Evolutionary conservation across 2,797 vertebrate genomes (phyloP).

Genomic region (Rhynchonycteris naso): DNA sequence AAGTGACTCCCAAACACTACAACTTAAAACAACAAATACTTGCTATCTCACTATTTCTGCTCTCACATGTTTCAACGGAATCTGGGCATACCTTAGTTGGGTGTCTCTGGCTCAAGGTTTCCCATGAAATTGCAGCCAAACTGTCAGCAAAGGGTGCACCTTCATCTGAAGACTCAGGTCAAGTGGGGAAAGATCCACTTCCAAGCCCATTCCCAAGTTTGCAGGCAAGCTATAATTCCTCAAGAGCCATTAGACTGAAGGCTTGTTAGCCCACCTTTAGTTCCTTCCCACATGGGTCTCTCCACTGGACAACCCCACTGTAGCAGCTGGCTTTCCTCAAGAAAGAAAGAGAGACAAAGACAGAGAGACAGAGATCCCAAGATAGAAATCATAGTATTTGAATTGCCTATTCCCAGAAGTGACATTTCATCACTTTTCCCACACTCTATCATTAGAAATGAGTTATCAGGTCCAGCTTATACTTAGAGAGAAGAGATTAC

Average conservation of each 20-base stretch:
- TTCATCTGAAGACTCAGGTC: not conserved
- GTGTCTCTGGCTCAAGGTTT: not conserved
- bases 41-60: not conserved
- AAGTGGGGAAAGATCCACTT: not conserved
- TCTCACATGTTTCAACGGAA: not conserved
- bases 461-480: not conserved
- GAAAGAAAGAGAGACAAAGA: not conserved
- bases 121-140: not conserved
- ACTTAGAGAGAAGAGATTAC: not conserved
- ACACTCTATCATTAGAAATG: not conserved
- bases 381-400: not conserved
- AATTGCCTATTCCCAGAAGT: not conserved
- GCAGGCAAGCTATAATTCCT: not conserved
- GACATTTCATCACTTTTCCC: not conserved
- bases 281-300: not conserved
- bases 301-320: not conserved
- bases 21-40: not conserved
- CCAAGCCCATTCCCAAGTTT: not conserved
- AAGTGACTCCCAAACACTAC: not conserved
- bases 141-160: not conserved
- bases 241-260: not conserved
- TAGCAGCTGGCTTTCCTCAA: not conserved
- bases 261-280: not conserved
- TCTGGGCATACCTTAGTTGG: not conserved
- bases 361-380: not conserved